phyloP scores from a whole-genome alignment of 1,140 invertebrate species.

The Drosophila parvula region DNA sequence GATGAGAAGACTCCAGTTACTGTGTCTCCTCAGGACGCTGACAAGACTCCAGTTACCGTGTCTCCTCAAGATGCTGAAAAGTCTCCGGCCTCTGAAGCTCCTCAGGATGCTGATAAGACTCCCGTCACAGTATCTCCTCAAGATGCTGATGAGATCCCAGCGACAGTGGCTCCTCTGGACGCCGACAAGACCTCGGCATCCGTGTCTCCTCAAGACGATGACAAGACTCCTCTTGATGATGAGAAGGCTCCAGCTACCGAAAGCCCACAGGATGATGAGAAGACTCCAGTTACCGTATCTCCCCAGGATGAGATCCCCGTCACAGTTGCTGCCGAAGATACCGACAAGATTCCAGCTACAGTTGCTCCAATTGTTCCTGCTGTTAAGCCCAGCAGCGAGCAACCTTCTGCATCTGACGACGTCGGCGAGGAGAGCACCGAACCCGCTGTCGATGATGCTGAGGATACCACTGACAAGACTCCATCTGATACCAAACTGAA shows the following conservation, averaged over 20 bases:
- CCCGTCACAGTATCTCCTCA: constrained; percentile 26
- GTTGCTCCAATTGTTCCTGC: constrained; percentile 53
- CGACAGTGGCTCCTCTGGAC: constrained; percentile 25
- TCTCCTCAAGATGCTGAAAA: constrained; percentile 48
- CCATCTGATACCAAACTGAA: constrained; percentile 47
- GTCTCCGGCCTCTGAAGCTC: constrained; percentile 14
- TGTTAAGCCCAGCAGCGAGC: constrained; percentile 46
- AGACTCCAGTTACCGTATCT: constrained; percentile 37
- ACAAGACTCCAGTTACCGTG: constrained; percentile 46
- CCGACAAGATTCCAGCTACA: constrained; percentile 42
- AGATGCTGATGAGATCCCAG: constrained; percentile 41
- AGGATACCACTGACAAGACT: constrained; percentile 50
- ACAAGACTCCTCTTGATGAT: constrained; percentile 27
- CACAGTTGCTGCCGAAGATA: constrained; percentile 23
- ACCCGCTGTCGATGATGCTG: constrained; percentile 37
- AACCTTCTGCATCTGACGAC: constrained; percentile 47
- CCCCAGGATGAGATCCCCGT: constrained; percentile 34
- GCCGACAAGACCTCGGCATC: constrained; percentile 16
- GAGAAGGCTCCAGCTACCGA: constrained; percentile 45
- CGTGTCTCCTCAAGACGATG: not conserved
- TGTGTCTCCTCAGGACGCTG: constrained; percentile 41
- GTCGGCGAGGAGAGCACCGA: constrained; percentile 47
- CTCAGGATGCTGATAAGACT: constrained; percentile 22
- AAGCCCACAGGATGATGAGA: constrained; percentile 33
- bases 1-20: constrained; percentile 31